Conservation (phyloP, 2,797 vertebrate genomes). For the Columba guinea region DNA sequence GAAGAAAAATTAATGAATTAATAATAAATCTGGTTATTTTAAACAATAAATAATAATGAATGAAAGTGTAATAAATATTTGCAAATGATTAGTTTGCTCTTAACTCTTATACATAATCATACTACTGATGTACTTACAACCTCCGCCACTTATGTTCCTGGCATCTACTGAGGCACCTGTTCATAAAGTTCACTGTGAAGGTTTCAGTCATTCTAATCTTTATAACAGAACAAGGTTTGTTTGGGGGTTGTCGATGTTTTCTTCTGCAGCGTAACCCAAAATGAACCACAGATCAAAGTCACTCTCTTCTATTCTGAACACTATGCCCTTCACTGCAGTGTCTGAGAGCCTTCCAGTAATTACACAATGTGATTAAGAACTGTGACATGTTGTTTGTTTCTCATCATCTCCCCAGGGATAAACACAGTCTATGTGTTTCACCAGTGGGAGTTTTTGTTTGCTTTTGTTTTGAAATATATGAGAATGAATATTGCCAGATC, state of each 20-base stretch:
- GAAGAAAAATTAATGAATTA: neutral
- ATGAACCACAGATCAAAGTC: constrained; percentile 44
- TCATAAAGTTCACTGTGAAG: neutral
- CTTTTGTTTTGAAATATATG: constrained; percentile 19
- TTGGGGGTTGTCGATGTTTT: neutral
- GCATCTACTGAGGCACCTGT: neutral
- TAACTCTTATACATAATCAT: neutral
- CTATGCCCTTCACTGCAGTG: neutral
- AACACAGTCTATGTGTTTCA: neutral
- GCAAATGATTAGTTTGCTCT: neutral
- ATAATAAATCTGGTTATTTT: neutral
- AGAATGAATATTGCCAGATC: constrained; percentile 27
- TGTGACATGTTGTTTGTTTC: constrained; percentile 32
- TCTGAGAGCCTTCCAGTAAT: constrained; percentile 22
- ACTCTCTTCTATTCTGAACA: neutral
- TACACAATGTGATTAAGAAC: neutral
- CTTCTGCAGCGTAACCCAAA: neutral
- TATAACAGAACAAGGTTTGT: neutral
- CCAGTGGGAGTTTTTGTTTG: neutral
- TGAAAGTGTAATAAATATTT: neutral
- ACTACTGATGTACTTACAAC: neutral
- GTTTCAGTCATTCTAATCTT: neutral
- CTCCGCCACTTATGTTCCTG: neutral
- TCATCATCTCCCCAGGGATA: constrained; percentile 41
- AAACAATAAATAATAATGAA: neutral